Evolutionary conservation across 2,888 invertebrate species (phyloP).

Genomic region (Mylabris sibirica): DNA sequence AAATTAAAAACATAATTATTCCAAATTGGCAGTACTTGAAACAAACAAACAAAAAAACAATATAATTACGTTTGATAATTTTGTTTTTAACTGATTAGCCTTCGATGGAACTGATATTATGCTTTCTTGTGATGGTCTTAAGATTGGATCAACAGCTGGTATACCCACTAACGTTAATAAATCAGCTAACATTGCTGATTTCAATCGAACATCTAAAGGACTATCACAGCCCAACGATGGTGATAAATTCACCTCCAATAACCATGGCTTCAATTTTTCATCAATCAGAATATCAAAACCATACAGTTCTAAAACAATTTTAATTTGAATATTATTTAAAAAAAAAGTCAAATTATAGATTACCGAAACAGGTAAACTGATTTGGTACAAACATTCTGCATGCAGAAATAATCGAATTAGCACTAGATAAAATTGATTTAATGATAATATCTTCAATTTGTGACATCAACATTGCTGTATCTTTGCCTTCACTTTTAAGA

Average conservation of each 20-base stretch:
- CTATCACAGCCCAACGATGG: constrained; percentile 93
- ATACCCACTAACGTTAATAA: constrained; percentile 90
- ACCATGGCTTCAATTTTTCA: constrained; percentile 91
- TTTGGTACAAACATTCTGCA: constrained; percentile 91
- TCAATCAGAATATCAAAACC: constrained; percentile 96
- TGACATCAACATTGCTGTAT: constrained; percentile 88
- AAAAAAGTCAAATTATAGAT: constrained; percentile 40
- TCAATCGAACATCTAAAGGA: constrained; percentile 90
- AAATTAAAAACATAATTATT: constrained; percentile 8
- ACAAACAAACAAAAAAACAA: constrained; percentile 12
- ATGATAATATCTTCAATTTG: constrained; percentile 93
- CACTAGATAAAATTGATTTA: constrained; percentile 89
- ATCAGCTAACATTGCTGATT: constrained; percentile 90
- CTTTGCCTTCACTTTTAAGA: constrained; percentile 82
- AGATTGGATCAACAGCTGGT: constrained; percentile 76
- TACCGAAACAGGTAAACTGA: constrained; percentile 88
- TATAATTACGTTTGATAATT: constrained; percentile 54
- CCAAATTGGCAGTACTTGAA: neutral
- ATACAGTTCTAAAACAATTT: constrained; percentile 77
- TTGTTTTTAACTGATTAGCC: constrained; percentile 50
- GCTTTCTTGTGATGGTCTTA: constrained; percentile 58
- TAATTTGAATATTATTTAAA: neutral
- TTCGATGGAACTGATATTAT: constrained; percentile 36
- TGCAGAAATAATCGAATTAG: constrained; percentile 88
- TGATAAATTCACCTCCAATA: constrained; percentile 93